Evolutionary conservation across 2,113 vertebrate species (phyloP), one percentile per base, ranked within the genome.

Genomic region (Chroicocephalus ridibundus): DNA sequence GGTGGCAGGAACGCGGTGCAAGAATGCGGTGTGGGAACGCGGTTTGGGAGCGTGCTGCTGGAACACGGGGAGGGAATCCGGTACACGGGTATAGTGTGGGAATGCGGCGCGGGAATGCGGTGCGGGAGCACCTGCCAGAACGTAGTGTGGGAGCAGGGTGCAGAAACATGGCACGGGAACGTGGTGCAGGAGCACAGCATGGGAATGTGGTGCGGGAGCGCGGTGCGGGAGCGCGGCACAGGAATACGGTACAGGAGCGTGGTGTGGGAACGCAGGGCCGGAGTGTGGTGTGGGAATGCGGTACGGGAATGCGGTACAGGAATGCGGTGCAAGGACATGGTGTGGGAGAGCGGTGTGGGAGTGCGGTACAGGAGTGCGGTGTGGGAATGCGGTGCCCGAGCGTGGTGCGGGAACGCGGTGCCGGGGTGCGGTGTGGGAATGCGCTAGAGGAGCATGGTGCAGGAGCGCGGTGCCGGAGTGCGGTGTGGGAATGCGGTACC

Each of bases 61-160:
- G 64, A 38, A 6, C 3, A 1, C 0, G 1, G 40, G n/a, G 5
- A 10, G 1, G 44, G 52, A 51, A 6, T 1, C 12, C 1, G 21
- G 27, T 38, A 8, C 3, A 9, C 34, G 57, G 36, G 9, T 2
- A 1, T 9, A 14, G 24, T 34, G 7, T 3, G 10, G 19, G 58
- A 46, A 4, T 2, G 7, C 2, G 15, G 58, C 51, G 6, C 6
- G 4, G 55, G 54, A 38, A 6, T 7, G 0, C 6, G 1, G 38
- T 34, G 32, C 6, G 2, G 62, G 61, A 64, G 44, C 44, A 44
- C 44, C 44, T 44, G 44, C 44, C 16, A 44, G 44, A 44, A 52
- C 7, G 7, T 52, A 15, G 51, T 27, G 51, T 5, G 14, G 51
- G 25, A 52, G 51, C 44, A 44, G 44, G 44, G 44, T 44, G 44